Evolutionary conservation across 1,140 invertebrate species (phyloP).

Genomic region (Zaprionus lachaisei): DNA sequence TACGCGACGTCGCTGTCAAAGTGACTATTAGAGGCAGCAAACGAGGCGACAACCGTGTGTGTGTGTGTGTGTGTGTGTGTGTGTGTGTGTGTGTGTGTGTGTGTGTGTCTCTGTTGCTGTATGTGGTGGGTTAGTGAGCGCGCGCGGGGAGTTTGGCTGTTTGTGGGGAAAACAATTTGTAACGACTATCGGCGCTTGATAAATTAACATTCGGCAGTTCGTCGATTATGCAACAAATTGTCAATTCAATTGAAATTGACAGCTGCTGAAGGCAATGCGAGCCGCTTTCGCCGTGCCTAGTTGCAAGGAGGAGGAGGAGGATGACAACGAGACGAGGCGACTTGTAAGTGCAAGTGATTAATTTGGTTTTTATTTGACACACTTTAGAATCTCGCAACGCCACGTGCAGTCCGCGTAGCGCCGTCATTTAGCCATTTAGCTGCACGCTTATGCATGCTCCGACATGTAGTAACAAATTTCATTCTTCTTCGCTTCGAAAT

Average conservation of each 20-base stretch:
- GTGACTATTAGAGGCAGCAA: conserved; percentile 19
- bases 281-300: conserved; percentile 43
- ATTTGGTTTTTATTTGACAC: conserved; percentile 71
- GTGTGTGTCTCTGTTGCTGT: background rate
- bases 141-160: conserved; percentile 43
- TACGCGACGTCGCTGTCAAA: conserved; percentile 49
- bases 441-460: conserved; percentile 1
- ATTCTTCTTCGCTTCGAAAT: conserved; percentile 43
- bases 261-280: conserved; percentile 49
- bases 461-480: conserved; percentile 61
- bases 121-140: conserved; percentile 7
- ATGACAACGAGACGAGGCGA: conserved; percentile 16
- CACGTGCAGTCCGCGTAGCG: conserved; percentile 50
- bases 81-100: conserved; percentile 21
- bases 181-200: conserved; percentile 76
- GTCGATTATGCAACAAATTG: conserved; percentile 82
- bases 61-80: background rate
- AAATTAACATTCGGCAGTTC: conserved; percentile 78
- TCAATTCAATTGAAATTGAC: conserved; percentile 79
- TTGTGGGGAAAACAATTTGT: conserved; percentile 76
- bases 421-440: conserved; percentile 5
- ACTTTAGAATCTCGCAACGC: conserved; percentile 45
- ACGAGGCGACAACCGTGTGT: conserved; percentile 21
- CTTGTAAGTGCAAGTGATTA: conserved; percentile 70
- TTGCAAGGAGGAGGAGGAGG: conserved; percentile 10